Evolutionary conservation across 2,113 vertebrate species (phyloP).

Genomic region (Gnathonemus longibarbis): DNA sequence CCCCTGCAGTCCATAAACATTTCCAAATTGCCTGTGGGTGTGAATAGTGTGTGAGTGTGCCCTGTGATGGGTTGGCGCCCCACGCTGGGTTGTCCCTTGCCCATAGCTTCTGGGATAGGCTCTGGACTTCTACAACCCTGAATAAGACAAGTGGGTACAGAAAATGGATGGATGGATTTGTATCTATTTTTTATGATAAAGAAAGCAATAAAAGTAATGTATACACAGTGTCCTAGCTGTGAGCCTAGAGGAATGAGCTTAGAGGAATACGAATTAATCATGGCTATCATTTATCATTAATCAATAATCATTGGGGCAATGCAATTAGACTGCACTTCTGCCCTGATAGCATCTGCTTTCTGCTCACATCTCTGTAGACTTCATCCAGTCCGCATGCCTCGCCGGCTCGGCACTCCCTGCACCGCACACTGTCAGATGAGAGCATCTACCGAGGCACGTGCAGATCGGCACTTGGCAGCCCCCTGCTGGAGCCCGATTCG

Average conservation of each 20-base stretch:
- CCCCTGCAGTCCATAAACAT: neutral
- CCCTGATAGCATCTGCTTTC: neutral
- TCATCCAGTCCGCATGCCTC: constrained; percentile 65
- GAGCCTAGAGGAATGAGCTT: neutral
- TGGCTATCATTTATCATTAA: neutral
- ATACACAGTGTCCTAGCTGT: neutral
- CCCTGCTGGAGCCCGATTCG: constrained; percentile 69
- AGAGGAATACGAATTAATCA: neutral
- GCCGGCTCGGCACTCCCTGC: constrained; percentile 78
- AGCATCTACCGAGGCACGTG: constrained; percentile 93
- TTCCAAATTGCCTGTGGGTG: neutral
- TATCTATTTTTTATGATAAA: neutral
- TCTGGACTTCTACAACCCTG: neutral
- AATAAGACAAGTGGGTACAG: neutral
- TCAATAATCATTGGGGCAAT: neutral
- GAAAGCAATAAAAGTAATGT: neutral
- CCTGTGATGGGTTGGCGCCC: neutral
- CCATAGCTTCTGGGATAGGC: neutral
- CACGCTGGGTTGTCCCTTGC: neutral
- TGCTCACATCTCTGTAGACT: constrained; percentile 52
- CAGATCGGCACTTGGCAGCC: constrained; percentile 69
- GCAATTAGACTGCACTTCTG: neutral
- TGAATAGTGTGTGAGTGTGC: neutral
- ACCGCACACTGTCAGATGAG: constrained; percentile 93
- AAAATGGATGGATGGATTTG: neutral